Evolutionary conservation across 1,140 invertebrate genomes (phyloP).

Genomic region (Aphaenogaster floridana): DNA sequence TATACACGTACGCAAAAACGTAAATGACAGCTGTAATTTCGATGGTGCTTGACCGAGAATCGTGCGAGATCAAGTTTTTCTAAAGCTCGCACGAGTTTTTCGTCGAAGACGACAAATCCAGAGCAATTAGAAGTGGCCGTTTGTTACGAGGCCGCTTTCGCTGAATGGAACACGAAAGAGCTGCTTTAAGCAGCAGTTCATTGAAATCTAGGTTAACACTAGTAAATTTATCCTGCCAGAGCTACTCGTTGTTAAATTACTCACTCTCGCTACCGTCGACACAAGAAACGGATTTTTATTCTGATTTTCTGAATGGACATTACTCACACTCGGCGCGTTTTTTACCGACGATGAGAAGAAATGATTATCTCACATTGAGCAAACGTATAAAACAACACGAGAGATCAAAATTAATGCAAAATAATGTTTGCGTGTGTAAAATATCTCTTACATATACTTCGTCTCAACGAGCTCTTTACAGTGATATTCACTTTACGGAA

Average conservation of each 20-base stretch:
- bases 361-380: not conserved
- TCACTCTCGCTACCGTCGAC: conserved; percentile 31
- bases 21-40: not conserved
- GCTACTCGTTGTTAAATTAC: conserved; percentile 57
- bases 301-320: not conserved
- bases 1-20: not conserved
- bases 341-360: not conserved
- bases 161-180: conserved; percentile 65
- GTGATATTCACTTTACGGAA: not conserved
- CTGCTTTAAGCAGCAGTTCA: conserved; percentile 72
- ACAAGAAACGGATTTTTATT: conserved; percentile 6
- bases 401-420: not conserved
- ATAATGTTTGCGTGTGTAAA: not conserved
- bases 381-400: not conserved
- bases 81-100: conserved; percentile 49
- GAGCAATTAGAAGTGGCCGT: conserved; percentile 74
- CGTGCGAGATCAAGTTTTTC: conserved; percentile 35
- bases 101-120: conserved; percentile 66
- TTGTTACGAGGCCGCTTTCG: conserved; percentile 64
- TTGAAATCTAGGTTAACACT: conserved; percentile 76
- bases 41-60: conserved; percentile 36
- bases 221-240: conserved; percentile 66
- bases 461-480: not conserved
- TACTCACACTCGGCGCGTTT: not conserved
- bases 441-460: not conserved